Evolutionary conservation across 1,140 invertebrate genomes (phyloP).

Genomic region (Nixonia krombeini): DNA sequence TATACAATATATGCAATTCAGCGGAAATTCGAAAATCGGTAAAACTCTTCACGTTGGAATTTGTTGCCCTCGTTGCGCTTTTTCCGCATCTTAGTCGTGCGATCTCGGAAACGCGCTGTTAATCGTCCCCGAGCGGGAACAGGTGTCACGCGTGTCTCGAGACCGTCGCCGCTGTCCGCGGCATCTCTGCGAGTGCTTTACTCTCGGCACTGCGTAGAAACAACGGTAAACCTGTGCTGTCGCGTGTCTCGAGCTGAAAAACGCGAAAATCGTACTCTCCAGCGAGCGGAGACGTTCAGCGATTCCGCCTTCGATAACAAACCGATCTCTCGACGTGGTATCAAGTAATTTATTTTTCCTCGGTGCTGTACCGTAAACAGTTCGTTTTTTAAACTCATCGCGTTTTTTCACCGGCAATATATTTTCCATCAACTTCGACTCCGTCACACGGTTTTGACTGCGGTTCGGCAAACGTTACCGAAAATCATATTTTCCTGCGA

Average conservation of each 20-base stretch:
- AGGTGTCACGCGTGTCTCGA: constrained; percentile 44
- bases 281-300: no score
- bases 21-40: not conserved
- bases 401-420: no score
- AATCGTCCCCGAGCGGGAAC: constrained; percentile 44
- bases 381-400: not conserved
- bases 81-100: constrained; percentile 51
- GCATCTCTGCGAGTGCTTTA: constrained; percentile 39
- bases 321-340: no score
- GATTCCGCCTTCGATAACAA: no score
- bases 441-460: no score
- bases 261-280: no score
- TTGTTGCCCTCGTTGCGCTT: not conserved
- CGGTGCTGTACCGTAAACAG: not conserved
- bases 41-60: not conserved
- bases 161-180: constrained; percentile 18
- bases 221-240: constrained; percentile 26
- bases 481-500: not conserved
- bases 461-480: not conserved
- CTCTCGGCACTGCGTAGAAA: constrained; percentile 19
- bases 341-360: not conserved
- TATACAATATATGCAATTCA: no score
- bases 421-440: no score
- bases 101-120: constrained; percentile 57
- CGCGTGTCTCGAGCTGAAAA: not conserved